phyloP scores from a whole-genome alignment of 2,888 invertebrate species.

The Drosophila picticornis region DNA sequence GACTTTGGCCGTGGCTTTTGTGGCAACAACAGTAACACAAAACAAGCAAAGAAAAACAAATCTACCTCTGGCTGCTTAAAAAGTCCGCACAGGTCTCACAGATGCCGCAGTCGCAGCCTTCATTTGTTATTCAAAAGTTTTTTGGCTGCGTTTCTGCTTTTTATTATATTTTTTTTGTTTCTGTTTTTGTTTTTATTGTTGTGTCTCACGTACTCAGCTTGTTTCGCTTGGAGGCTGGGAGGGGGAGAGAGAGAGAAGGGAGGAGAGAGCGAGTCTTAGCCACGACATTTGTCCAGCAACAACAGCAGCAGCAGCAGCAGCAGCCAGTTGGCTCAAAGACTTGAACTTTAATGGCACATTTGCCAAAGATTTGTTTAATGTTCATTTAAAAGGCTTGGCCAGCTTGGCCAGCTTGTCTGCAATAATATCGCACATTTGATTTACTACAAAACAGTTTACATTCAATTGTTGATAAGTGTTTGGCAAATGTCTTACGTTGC shows the following conservation, averaged over 20 bases:
- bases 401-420: not conserved
- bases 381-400: not conserved
- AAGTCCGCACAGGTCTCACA: constrained; percentile 75
- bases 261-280: constrained; percentile 19
- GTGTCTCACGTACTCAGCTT: constrained; percentile 40
- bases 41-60: constrained; percentile 20
- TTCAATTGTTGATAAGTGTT: not conserved
- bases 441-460: not conserved
- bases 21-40: constrained; percentile 27
- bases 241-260: no score
- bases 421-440: not conserved
- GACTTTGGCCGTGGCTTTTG: constrained; percentile 72
- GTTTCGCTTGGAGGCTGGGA: constrained; percentile 1
- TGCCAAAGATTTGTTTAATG: constrained; percentile 30
- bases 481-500: not conserved
- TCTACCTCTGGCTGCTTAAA: constrained; percentile 61
- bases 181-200: constrained; percentile 18
- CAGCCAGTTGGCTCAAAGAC: constrained; percentile 17
- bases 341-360: constrained; percentile 33
- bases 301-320: constrained; percentile 5
- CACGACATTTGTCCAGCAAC: constrained; percentile 35
- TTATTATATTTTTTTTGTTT: constrained; percentile 26
- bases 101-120: constrained; percentile 69
- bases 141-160: constrained; percentile 49
- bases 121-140: constrained; percentile 83